A percentile compares a stretch with the other conserved stretches of the same genome.
phyloP scores from a whole-genome alignment of 1,140 invertebrate species.

The Lepidotrigona ventralis region DNA sequence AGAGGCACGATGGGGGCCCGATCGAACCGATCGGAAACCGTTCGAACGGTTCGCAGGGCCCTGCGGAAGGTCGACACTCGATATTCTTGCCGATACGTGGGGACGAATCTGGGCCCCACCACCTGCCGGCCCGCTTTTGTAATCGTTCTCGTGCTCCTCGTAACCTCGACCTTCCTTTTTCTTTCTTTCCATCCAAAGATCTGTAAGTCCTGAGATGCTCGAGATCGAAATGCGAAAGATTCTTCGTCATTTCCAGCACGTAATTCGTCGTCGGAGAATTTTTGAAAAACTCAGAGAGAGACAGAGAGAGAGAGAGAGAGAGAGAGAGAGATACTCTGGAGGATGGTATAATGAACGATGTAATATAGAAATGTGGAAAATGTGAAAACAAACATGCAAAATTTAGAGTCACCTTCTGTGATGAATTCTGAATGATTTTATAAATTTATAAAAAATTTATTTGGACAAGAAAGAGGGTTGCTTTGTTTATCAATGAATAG shows the following conservation, averaged over 20 bases:
- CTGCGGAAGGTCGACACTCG: conserved; percentile 52
- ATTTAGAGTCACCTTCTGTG: too few relatives aligned
- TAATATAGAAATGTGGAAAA: too few relatives aligned
- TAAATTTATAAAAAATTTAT: too few relatives aligned
- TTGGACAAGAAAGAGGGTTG: too few relatives aligned
- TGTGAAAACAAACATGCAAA: too few relatives aligned
- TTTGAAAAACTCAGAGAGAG: neutral
- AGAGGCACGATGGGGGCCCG: conserved; percentile 62
- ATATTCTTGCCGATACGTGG: conserved; percentile 51
- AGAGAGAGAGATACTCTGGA: too few relatives aligned
- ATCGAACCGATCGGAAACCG: conserved; percentile 70
- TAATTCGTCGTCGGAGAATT: neutral
- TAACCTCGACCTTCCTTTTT: neutral
- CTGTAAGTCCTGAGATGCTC: neutral
- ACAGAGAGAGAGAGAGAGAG: too few relatives aligned
- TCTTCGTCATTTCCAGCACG: neutral
- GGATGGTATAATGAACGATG: too few relatives aligned
- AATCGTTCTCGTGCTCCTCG: conserved; percentile 45
- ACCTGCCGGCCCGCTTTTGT: conserved; percentile 55
- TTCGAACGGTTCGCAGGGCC: conserved; percentile 54
- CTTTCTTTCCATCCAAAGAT: neutral
- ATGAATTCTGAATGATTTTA: too few relatives aligned
- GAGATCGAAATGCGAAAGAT: neutral
- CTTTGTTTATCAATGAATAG: too few relatives aligned
- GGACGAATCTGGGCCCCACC: conserved; percentile 38